Percentiles rank a stretch among this genome's conserved stretches.
Evolutionary conservation across 2,113 vertebrate genomes (phyloP).

Genomic region (Sula dactylatra): DNA sequence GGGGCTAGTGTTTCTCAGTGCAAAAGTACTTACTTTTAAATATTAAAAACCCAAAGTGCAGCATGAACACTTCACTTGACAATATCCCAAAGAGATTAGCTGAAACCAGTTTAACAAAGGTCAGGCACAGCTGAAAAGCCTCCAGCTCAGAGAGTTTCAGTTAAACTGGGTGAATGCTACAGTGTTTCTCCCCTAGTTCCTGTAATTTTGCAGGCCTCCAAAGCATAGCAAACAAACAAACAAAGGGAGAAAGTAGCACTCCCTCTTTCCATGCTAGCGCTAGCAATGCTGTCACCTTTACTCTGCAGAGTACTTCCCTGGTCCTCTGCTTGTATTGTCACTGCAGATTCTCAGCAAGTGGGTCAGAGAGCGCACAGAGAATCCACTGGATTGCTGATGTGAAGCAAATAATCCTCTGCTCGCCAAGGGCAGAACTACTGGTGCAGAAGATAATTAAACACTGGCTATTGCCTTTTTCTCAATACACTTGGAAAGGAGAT

Average conservation of each 20-base stretch:
- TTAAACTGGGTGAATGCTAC: background rate
- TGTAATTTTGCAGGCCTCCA: background rate
- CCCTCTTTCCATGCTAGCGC: background rate
- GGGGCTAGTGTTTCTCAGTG: background rate
- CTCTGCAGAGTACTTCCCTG: background rate
- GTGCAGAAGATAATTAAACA: slow-evolving; percentile 43
- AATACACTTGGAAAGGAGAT: background rate
- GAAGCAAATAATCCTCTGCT: background rate
- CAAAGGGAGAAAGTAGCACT: background rate
- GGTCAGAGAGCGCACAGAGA: background rate
- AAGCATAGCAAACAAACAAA: background rate
- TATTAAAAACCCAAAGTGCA: slow-evolving; percentile 15
- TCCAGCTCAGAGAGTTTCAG: background rate
- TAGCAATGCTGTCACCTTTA: background rate
- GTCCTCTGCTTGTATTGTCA: background rate
- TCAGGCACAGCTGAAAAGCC: background rate
- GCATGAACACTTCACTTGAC: background rate
- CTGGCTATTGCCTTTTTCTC: background rate
- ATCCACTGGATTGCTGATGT: background rate
- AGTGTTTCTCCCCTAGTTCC: background rate
- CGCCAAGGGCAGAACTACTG: background rate
- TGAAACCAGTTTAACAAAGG: background rate
- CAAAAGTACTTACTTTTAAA: background rate
- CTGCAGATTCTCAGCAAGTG: background rate
- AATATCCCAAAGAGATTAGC: background rate